These are phyloP conservation scores for Crax fasciolata DNA, from an alignment of 2,797 vertebrate species.

Conservation along the genomic window DNA sequence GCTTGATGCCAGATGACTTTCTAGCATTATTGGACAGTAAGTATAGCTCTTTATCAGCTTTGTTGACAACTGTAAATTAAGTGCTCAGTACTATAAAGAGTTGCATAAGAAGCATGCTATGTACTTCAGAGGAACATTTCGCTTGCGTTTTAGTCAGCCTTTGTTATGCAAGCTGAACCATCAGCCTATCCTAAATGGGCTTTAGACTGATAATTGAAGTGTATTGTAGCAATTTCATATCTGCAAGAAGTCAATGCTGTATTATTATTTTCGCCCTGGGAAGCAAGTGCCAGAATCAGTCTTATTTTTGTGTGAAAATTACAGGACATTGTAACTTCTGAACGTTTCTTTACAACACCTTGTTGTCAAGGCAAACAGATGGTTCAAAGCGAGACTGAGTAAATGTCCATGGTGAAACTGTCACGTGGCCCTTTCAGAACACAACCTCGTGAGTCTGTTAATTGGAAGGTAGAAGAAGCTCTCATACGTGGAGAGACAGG, in stretches of 20 bases:
- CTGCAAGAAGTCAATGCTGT: not conserved
- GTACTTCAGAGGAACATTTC: conserved; percentile 24
- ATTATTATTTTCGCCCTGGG: conserved; percentile 50
- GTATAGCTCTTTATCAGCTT: conserved; percentile 5
- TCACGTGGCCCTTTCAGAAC: not conserved
- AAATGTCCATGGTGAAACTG: not conserved
- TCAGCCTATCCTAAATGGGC: conserved; percentile 7
- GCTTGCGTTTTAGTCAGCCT: conserved; percentile 26
- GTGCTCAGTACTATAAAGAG: not conserved
- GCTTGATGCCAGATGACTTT: not conserved
- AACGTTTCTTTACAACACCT: not conserved
- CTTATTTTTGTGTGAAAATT: conserved; percentile 6
- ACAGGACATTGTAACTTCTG: not conserved
- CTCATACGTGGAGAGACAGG: not conserved
- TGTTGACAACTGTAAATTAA: not conserved
- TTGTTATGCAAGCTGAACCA: conserved; percentile 35
- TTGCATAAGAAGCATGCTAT: not conserved
- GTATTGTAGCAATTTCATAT: conserved; percentile 28
- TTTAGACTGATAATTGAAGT: conserved; percentile 43
- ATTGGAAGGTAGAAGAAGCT: not conserved
- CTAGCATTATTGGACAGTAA: not conserved
- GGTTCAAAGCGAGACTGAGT: not conserved
- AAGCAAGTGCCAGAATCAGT: not conserved
- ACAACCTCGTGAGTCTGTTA: not conserved
- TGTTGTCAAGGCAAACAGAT: not conserved